Evolutionary conservation across 2,113 vertebrate species (phyloP), one percentile per base, ranked within the genome.

Genomic region (Eleginops maclovinus): DNA sequence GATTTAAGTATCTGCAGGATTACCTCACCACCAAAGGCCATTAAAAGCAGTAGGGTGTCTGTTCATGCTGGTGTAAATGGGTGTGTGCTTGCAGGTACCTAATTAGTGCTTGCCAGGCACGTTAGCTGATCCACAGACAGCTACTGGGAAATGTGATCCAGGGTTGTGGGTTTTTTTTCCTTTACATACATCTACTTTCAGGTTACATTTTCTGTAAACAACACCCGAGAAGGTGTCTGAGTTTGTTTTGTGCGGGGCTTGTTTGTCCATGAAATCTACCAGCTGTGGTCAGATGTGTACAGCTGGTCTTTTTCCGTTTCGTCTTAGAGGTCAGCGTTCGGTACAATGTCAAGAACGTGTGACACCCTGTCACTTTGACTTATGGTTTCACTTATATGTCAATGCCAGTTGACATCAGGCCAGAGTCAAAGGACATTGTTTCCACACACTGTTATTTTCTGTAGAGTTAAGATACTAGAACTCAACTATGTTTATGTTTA

Each of bases 91-190:
- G 75, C 72, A 78, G 80, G 82, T 76, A 62, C 41, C 77, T 87
- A 87, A 91, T 90, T 82, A 89, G 82, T 59, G 58, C 63, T 47
- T 19, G 49, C 62, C 87, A 89, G 89, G 67, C 81, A 21, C 75
- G 60, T 73, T 82, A 85, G 72, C 72, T 77, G 72, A 79, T 60
- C 60, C 55, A 54, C 64, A 79, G 56, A 66, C 17, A 62, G 75
- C 69, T 50, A 61, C 59, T 40, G 55, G 64, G 40, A 81, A 72
- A 67, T 13, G 21, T 1, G 3, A 44, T 22, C 43, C 26, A n/a
- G n/a, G 77, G 51, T 74, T 64, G 40, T 44, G 5, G 7, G n/a
- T n/a, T 36, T 36, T 16, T 26, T 46, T 41, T 56, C 55, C 43
- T 72, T 44, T 41, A 50, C 62, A 77, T 82, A 19, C 69, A 72